Conservation (phyloP, 2,113 vertebrate genomes). For the Zonotrichia leucophrys region DNA sequence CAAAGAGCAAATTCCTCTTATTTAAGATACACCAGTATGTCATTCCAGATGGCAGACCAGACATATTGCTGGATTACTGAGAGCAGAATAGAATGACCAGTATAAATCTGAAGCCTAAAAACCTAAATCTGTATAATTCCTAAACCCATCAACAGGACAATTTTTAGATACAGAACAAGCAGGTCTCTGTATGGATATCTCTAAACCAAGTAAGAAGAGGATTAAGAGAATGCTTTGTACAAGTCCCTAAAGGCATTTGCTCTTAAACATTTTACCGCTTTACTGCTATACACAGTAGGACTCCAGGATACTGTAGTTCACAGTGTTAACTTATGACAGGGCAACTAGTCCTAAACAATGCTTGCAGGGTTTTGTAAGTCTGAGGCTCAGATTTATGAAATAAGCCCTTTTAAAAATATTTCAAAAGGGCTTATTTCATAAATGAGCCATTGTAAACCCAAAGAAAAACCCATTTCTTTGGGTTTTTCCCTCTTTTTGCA, state of each 20-base stretch:
- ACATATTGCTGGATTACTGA: not conserved
- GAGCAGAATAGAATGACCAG: not conserved
- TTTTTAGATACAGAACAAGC: not conserved
- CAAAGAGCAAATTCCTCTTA: not conserved
- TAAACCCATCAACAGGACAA: not conserved
- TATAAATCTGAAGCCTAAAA: not conserved
- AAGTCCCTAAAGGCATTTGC: not conserved
- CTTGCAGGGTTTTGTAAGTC: not conserved
- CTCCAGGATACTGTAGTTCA: not conserved
- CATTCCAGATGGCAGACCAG: not conserved
- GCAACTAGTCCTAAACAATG: not conserved
- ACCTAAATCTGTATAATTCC: not conserved
- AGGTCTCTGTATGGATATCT: not conserved
- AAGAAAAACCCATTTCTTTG: no score
- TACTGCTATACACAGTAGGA: not conserved
- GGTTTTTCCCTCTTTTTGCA: not conserved
- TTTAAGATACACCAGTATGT: not conserved
- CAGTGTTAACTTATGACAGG: not conserved
- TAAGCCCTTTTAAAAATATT: not conserved
- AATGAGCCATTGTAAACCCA: no score
- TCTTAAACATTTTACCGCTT: not conserved
- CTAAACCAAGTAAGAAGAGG: not conserved
- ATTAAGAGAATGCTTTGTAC: not conserved
- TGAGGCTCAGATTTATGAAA: not conserved
- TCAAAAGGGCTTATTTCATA: no score